Evolutionary conservation across 2,888 invertebrate species (phyloP).

Genomic region (Oscheius sp.): DNA sequence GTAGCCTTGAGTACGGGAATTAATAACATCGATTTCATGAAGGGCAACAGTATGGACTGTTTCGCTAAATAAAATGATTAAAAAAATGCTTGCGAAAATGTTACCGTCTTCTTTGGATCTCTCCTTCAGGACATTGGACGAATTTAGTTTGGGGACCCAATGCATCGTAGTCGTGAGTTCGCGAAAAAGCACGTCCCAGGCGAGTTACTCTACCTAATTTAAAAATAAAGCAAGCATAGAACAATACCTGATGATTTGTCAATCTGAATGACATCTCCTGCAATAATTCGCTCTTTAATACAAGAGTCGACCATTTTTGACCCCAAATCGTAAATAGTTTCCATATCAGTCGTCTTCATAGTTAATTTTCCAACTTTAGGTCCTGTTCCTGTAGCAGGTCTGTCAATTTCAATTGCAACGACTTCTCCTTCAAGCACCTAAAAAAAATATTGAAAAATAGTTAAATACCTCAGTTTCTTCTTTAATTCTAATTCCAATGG

Average conservation of each 20-base stretch:
- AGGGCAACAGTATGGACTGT: conserved; percentile 92
- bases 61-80: conserved; percentile 78
- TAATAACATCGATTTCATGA: conserved; percentile 99
- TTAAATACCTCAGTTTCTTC: conserved; percentile 73
- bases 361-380: conserved; percentile 79
- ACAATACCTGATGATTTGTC: conserved; percentile 90
- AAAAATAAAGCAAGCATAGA: neutral
- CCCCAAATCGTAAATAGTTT: conserved; percentile 97
- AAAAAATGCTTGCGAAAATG: neutral
- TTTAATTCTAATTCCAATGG: conserved; percentile 92
- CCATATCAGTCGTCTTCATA: conserved; percentile 99
- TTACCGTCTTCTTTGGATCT: conserved; percentile 87
- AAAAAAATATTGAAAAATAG: conserved; percentile 29
- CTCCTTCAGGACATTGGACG: conserved; percentile 97
- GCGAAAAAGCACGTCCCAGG: conserved; percentile 85
- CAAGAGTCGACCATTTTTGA: conserved; percentile 72
- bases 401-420: conserved; percentile 93
- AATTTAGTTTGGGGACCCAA: conserved; percentile 84
- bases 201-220: conserved; percentile 63
- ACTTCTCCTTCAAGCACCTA: conserved; percentile 99
- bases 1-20: conserved; percentile 90
- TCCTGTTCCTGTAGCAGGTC: conserved; percentile 85
- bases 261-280: conserved; percentile 90
- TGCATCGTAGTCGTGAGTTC: conserved; percentile 96
- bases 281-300: conserved; percentile 80